phyloP scores from a whole-genome alignment of 2,888 invertebrate genomes.

The Limnephilus marmoratus region DNA sequence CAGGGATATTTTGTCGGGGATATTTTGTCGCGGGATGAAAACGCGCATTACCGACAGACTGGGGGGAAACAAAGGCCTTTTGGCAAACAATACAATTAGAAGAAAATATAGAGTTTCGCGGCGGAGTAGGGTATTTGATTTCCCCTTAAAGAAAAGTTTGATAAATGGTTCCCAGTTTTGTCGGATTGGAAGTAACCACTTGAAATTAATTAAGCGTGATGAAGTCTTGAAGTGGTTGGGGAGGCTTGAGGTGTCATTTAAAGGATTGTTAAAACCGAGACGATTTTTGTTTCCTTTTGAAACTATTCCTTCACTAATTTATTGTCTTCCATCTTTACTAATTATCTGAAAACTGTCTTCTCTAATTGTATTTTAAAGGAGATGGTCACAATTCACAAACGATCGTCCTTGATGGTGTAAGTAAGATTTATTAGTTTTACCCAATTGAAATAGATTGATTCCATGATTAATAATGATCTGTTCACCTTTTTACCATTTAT shows the following conservation, averaged over 20 bases:
- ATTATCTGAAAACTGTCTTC: background rate
- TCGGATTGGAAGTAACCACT: conserved; percentile 55
- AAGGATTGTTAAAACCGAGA: conserved; percentile 5
- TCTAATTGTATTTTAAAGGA: background rate
- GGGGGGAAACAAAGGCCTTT: conserved; percentile 37
- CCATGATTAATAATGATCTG: background rate
- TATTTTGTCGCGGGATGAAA: too few relatives aligned
- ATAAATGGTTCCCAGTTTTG: conserved; percentile 55
- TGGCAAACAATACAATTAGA: conserved; percentile 56
- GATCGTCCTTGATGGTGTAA: background rate
- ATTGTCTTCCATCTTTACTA: too few relatives aligned
- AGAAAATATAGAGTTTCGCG: conserved; percentile 53
- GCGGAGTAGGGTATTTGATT: conserved; percentile 53
- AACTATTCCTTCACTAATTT: background rate
- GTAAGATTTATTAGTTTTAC: background rate
- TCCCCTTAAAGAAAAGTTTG: conserved; percentile 53
- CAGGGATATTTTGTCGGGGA: too few relatives aligned
- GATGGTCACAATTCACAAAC: background rate
- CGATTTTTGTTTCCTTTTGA: background rate
- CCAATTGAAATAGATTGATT: background rate
- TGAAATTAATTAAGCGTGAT: conserved; percentile 52
- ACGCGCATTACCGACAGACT: background rate
- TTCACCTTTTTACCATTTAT: background rate
- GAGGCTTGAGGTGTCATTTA: conserved; percentile 22
- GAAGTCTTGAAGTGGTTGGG: background rate